Evolutionary conservation across 2,797 vertebrate genomes (phyloP).

Genomic region (Halcyon chelicuti): DNA sequence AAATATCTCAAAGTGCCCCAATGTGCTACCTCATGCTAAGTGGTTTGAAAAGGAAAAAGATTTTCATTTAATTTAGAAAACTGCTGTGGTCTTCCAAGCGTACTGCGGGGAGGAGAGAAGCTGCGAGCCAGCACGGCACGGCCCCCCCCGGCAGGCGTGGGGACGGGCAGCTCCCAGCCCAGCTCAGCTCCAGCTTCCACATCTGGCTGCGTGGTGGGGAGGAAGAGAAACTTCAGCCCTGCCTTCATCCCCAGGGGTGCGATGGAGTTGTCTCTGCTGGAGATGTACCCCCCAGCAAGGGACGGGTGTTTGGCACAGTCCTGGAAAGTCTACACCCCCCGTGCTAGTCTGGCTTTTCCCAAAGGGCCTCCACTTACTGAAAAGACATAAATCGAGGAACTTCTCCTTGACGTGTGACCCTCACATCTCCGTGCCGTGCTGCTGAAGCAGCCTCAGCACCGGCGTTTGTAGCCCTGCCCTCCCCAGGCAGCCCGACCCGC

Average conservation of each 20-base stretch:
- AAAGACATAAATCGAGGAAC: neutral
- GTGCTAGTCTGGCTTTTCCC: neutral
- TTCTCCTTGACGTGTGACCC: fast-evolving
- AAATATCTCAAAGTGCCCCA: constrained; percentile 21
- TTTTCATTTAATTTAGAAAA: constrained; percentile 61
- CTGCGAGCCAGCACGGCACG: neutral
- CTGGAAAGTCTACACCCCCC: neutral
- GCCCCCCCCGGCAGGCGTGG: fast-evolving
- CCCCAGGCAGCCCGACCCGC: neutral
- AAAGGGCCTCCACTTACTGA: neutral
- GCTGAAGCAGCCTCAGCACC: fast-evolving
- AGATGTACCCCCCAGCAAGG: neutral
- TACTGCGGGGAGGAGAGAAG: neutral
- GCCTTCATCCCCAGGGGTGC: neutral
- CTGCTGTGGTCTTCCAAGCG: neutral
- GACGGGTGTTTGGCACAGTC: fast-evolving
- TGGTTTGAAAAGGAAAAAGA: constrained; percentile 39
- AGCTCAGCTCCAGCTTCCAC: neutral
- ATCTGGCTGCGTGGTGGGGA: neutral
- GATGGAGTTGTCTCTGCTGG: fast-evolving
- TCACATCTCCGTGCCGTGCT: fast-evolving
- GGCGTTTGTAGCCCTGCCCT: fast-evolving
- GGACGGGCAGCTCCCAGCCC: neutral
- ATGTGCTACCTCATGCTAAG: constrained; percentile 43
- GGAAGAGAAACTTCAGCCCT: neutral